Evolutionary conservation across 1,140 invertebrate species (phyloP), one percentile per base, ranked within the genome.

Genomic region (Halesus radiatus): DNA sequence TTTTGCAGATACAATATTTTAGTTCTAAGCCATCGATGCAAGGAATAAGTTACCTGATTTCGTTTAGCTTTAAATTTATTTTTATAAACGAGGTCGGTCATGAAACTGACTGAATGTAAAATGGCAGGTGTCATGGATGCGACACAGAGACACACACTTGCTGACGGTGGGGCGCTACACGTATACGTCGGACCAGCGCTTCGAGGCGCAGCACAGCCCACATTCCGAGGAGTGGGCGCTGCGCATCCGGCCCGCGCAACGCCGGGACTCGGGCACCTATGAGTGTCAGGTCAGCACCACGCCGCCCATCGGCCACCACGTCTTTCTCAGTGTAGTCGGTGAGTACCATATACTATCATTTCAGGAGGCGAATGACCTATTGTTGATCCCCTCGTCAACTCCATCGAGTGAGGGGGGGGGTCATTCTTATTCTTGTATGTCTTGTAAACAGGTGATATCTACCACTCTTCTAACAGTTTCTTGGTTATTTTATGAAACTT

Each of bases 271-370:
- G 3, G 92, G 94, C 18, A 93, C 95, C 81, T 97, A 97, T 87
- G 96, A 97, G 90, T 98, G 96, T 88, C 96, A 97, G 89, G 93
- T 98, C 84, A 95, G 94, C 81, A 97, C 96, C 54, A 96, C 95
- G 5, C 95, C 95, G 16, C 95, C 96, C 84, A 95, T 95, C 91
- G 95, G 94, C 85, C 95, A 96, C 87, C 96, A 94, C 86, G 94
- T 97, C 85, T 93, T 95, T 87, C 92, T 97, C 83, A 94, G 94
- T 85, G 95, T 97, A 76, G 94, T 96, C 84, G 95, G 96, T 96
- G 89, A 94, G 95, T 95, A 29, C n/a, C 62, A 26, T 23, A 45
- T 7, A 10, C 7, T 45, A 32, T 32, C 32, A 0, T 32, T n/a
- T n/a, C n/a, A n/a, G n/a, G n/a, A n/a, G n/a, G n/a, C n/a, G n/a